Evolutionary conservation across 2,113 vertebrate genomes (phyloP).

Genomic region (Ancistrus triradiatus): DNA sequence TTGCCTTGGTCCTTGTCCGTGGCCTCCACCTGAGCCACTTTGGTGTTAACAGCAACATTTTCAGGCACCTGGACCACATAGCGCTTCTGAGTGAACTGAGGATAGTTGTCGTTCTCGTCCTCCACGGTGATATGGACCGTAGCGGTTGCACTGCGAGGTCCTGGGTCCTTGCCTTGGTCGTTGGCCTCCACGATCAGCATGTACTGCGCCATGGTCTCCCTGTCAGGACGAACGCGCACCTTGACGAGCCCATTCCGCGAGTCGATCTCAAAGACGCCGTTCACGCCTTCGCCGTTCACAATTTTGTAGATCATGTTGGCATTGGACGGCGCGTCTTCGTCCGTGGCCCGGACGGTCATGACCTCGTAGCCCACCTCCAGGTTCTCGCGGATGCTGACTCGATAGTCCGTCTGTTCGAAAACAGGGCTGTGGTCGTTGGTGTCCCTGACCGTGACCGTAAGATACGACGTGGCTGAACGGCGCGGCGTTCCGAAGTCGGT

Average conservation of each 20-base stretch:
- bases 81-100: slow-evolving; percentile 89
- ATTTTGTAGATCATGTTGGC: slow-evolving; percentile 94
- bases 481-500: slow-evolving; percentile 75
- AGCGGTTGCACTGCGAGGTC: slow-evolving; percentile 83
- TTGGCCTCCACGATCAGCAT: slow-evolving; percentile 89
- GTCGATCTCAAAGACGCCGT: slow-evolving; percentile 86
- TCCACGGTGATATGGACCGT: slow-evolving; percentile 85
- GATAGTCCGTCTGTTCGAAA: slow-evolving; percentile 89
- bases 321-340: slow-evolving; percentile 87
- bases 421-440: slow-evolving; percentile 87
- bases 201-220: slow-evolving; percentile 78
- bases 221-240: slow-evolving; percentile 78
- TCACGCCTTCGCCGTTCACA: slow-evolving; percentile 64
- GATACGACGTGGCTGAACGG: slow-evolving; percentile 75
- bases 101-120: slow-evolving; percentile 95
- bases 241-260: slow-evolving; percentile 83
- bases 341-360: slow-evolving; percentile 87
- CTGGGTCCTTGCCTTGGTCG: slow-evolving; percentile 88
- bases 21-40: slow-evolving; percentile 85
- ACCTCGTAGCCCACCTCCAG: slow-evolving; percentile 91
- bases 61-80: slow-evolving; percentile 87
- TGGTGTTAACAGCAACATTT: slow-evolving; percentile 81
- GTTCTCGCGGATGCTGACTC: slow-evolving; percentile 85
- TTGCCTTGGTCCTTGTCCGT: slow-evolving; percentile 84
- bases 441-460: slow-evolving; percentile 90